Conservation (phyloP, 2,888 invertebrate species). For the Sympetrum striolatum region DNA sequence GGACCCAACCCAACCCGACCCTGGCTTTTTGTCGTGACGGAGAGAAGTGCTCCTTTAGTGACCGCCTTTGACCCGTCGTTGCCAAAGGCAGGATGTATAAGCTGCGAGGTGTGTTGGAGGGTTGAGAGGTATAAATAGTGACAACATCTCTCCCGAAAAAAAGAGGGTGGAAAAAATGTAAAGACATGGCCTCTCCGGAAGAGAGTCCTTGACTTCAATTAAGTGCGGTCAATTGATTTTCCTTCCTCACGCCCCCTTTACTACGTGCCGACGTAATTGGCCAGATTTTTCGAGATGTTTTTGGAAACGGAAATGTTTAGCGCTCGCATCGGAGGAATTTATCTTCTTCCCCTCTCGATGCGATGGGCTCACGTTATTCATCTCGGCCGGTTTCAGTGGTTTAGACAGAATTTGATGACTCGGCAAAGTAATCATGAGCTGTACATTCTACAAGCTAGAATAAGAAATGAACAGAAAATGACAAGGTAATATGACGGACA, state of each 20-base stretch:
- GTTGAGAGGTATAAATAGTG: not conserved
- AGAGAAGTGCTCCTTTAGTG: not conserved
- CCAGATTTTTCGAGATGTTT: not conserved
- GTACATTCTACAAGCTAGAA: too few species aligned
- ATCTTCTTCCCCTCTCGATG: too few species aligned
- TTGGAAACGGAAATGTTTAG: too few species aligned
- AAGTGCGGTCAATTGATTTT: not conserved
- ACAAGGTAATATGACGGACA: too few species aligned
- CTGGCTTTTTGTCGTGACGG: not conserved
- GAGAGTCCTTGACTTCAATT: not conserved
- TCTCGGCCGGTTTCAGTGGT: too few species aligned
- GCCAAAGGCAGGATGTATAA: not conserved
- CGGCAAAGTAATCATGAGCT: too few species aligned
- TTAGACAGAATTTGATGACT: too few species aligned
- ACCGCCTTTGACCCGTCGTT: not conserved
- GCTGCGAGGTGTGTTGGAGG: not conserved
- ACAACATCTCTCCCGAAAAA: not conserved
- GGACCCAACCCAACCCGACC: not conserved
- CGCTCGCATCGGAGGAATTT: too few species aligned
- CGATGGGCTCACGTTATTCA: too few species aligned
- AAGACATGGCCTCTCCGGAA: not conserved
- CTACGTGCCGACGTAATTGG: not conserved
- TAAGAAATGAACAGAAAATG: too few species aligned
- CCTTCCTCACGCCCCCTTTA: not conserved
- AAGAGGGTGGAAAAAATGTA: not conserved